Evolutionary conservation across 2,113 vertebrate genomes (phyloP).

Genomic region (Phylloscopus trochiloides): DNA sequence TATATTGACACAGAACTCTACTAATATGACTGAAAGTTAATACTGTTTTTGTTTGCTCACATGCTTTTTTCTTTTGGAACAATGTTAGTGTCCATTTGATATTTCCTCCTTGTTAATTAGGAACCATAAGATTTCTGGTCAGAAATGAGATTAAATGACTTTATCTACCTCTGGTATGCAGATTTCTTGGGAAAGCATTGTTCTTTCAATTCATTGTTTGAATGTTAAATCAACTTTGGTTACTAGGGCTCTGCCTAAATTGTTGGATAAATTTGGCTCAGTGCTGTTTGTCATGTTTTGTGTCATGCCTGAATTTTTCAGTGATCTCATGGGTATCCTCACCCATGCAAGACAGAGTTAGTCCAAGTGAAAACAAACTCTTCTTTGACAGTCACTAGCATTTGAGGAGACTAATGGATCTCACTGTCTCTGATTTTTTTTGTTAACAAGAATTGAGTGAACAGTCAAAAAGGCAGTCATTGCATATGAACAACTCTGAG

Average conservation of each 20-base stretch:
- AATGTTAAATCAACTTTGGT: neutral
- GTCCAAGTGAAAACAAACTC: neutral
- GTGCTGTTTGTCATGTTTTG: neutral
- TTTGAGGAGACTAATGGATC: neutral
- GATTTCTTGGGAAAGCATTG: neutral
- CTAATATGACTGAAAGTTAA: neutral
- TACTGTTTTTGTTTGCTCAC: rapidly evolving
- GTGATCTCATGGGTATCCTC: neutral
- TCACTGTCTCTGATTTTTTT: neutral
- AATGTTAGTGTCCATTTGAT: neutral
- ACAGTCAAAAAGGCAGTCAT: neutral
- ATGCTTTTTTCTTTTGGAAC: neutral
- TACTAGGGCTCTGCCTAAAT: neutral
- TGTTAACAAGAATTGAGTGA: slow-evolving; percentile 5
- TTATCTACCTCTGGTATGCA: neutral
- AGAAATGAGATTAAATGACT: neutral
- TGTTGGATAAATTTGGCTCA: neutral
- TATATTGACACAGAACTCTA: neutral
- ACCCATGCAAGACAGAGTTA: neutral
- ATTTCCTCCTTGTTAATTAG: neutral
- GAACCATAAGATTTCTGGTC: neutral
- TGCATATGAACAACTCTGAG: neutral
- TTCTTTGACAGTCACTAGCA: neutral
- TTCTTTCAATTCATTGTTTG: neutral
- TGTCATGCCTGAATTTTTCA: neutral